Conservation (phyloP, 2,113 vertebrate genomes). For the Odontophorus gujanensis region DNA sequence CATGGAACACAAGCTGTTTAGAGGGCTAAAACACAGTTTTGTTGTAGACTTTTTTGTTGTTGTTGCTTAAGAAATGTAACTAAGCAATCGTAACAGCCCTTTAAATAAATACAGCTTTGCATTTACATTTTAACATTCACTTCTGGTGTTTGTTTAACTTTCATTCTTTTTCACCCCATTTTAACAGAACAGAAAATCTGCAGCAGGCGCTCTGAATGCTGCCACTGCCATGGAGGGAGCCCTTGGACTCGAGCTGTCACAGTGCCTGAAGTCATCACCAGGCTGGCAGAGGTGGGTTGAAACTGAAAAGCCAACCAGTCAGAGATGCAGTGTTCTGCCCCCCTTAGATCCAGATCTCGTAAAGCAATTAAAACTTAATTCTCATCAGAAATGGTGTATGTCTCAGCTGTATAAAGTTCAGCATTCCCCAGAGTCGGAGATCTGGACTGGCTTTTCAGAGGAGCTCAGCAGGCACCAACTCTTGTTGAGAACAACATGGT, state of each 20-base stretch:
- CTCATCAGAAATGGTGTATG: background rate
- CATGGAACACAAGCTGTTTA: background rate
- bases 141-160: constrained; percentile 50
- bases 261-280: background rate
- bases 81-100: constrained; percentile 10
- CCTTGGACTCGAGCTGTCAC: constrained; percentile 1
- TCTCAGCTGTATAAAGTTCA: background rate
- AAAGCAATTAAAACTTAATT: background rate
- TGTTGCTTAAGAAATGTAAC: background rate
- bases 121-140: background rate
- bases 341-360: background rate
- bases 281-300: background rate
- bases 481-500: background rate
- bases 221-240: background rate
- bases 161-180: constrained; percentile 42
- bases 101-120: constrained; percentile 21
- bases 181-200: background rate
- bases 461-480: background rate
- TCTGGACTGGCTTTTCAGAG: constrained; percentile 23
- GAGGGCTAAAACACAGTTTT: background rate
- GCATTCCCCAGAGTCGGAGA: background rate
- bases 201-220: background rate
- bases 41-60: too few species aligned
- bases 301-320: background rate
- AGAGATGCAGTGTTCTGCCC: background rate